These are phyloP conservation scores for Macroramphosus scolopax DNA, from an alignment of 2,797 vertebrate species.

Conservation along the genomic window DNA sequence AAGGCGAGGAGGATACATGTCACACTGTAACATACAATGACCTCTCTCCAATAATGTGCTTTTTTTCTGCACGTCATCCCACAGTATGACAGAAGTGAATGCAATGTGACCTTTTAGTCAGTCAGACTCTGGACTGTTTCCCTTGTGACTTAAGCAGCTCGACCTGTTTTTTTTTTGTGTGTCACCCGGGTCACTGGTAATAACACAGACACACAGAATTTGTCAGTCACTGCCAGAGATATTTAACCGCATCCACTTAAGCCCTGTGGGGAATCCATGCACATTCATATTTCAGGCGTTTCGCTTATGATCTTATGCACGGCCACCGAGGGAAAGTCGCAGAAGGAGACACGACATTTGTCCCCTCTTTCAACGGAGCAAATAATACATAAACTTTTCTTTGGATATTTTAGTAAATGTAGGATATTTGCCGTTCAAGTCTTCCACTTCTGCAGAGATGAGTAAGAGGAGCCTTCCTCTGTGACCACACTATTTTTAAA, in stretches of 20 bases:
- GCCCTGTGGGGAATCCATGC: slow-evolving; percentile 9
- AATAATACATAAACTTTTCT: not conserved
- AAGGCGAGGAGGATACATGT: slow-evolving; percentile 11
- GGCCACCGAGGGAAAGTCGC: not conserved
- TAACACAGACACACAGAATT: slow-evolving; percentile 7
- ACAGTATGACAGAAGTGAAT: slow-evolving; percentile 9
- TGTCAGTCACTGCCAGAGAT: slow-evolving; percentile 7
- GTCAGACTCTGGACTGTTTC: slow-evolving; percentile 21
- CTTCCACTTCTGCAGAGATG: not conserved
- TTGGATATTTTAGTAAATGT: not conserved
- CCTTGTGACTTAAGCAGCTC: slow-evolving; percentile 34
- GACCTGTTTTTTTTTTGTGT: slow-evolving; percentile 46
- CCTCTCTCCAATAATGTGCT: not conserved
- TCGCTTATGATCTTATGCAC: slow-evolving; percentile 21
- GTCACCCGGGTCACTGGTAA: slow-evolving; percentile 31
- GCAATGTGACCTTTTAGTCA: slow-evolving; percentile 17
- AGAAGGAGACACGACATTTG: not conserved
- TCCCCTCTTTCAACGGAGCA: not conserved
- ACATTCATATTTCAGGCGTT: slow-evolving; percentile 29
- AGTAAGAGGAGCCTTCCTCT: not conserved
- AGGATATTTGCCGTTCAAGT: not conserved
- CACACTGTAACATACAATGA: not conserved
- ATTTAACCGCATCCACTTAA: slow-evolving; percentile 3
- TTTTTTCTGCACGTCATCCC: not conserved
- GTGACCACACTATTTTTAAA: not conserved